phyloP scores from a whole-genome alignment of 2,113 vertebrate genomes.

The Rallus limicola region DNA sequence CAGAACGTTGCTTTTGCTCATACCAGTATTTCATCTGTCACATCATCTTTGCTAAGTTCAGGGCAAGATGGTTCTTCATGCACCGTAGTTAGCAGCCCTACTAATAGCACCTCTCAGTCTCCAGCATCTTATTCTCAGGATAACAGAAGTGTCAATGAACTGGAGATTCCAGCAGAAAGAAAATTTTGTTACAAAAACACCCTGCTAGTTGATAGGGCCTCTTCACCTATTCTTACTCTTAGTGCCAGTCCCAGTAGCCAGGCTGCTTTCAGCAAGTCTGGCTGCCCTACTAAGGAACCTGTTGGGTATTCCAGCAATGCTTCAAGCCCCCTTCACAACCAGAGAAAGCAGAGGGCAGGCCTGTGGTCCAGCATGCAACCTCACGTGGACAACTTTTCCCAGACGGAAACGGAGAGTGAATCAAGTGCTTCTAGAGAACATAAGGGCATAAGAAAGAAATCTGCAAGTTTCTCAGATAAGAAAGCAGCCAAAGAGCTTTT shows the following conservation, averaged over 20 bases:
- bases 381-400: constrained; percentile 50
- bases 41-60: background rate
- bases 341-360: constrained; percentile 21
- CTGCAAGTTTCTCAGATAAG: background rate
- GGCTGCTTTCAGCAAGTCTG: constrained; percentile 24
- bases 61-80: constrained; percentile 9
- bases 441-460: background rate
- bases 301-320: background rate
- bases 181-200: background rate
- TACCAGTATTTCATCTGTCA: constrained; percentile 43
- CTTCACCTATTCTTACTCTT: constrained; percentile 92
- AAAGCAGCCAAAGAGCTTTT: constrained; percentile 3
- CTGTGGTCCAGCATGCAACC: background rate
- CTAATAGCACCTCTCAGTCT: constrained; percentile 4
- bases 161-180: constrained; percentile 18
- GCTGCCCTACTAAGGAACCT: background rate
- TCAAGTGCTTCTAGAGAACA: background rate
- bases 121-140: background rate
- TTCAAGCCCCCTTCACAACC: background rate
- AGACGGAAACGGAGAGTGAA: constrained; percentile 59
- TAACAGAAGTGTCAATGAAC: background rate
- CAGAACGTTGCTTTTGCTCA: constrained; percentile 43
- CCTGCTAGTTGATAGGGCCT: constrained; percentile 86
- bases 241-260: constrained; percentile 65
- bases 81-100: constrained; percentile 30